A percentile compares a stretch with the other conserved stretches of the same genome.
These are phyloP conservation scores for Pongo pygmaeus DNA, from an alignment of 2,113 vertebrate genomes.

Conservation along the genomic window DNA sequence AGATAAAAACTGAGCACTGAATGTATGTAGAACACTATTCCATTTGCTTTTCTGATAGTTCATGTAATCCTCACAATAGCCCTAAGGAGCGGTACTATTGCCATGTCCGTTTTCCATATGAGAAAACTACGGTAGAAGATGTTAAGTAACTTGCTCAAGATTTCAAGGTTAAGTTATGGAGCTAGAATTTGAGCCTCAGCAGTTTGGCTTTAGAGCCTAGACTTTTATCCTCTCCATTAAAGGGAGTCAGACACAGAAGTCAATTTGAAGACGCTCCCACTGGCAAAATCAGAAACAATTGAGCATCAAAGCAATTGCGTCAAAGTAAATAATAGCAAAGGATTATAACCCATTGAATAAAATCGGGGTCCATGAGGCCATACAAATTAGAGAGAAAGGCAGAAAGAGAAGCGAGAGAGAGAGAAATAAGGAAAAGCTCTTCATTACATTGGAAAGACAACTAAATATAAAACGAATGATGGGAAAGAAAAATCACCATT, in stretches of 20 bases:
- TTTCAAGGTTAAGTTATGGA: neutral
- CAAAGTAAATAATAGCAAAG: neutral
- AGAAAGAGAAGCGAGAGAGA: neutral
- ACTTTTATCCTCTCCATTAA: neutral
- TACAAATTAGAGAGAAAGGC: neutral
- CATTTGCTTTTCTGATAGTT: neutral
- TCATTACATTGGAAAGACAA: neutral
- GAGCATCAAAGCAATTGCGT: neutral
- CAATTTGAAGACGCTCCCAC: neutral
- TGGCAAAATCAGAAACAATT: neutral
- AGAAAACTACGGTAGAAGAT: neutral
- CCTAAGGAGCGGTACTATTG: neutral
- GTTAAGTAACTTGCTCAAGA: neutral
- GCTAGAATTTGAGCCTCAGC: neutral
- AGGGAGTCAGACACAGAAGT: neutral
- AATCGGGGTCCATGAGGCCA: neutral
- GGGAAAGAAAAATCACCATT: neutral
- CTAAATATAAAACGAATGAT: neutral
- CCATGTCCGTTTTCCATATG: neutral
- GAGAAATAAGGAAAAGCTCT: neutral
- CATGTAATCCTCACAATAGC: neutral
- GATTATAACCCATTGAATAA: neutral
- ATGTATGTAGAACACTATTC: neutral
- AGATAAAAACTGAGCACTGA: neutral
- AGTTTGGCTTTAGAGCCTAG: neutral